Evolutionary conservation across 2,113 vertebrate genomes (phyloP).

Genomic region (Heterocephalus glaber): DNA sequence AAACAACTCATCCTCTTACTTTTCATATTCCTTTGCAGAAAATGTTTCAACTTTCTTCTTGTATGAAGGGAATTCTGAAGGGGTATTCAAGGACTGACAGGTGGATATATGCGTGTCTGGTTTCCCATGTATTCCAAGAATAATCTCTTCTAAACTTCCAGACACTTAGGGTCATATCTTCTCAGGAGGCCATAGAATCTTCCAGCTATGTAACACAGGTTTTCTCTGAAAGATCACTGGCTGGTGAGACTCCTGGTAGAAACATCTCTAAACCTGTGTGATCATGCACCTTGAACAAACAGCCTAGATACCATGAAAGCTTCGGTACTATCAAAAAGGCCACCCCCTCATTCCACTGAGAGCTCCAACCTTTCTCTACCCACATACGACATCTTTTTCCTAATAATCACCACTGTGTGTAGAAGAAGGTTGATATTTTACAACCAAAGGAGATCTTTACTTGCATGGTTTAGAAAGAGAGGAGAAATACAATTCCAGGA

Average conservation of each 20-base stretch:
- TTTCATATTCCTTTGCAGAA: background rate
- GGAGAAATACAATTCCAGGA: background rate
- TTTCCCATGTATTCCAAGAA: background rate
- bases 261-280: background rate
- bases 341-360: background rate
- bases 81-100: background rate
- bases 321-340: background rate
- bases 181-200: background rate
- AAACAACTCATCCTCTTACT: conserved; percentile 9
- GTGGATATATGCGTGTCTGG: background rate
- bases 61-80: background rate
- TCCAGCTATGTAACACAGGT: background rate
- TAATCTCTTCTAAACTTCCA: background rate
- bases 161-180: background rate
- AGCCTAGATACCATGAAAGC: background rate
- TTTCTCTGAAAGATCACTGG: background rate
- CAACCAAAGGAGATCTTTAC: background rate
- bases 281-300: background rate
- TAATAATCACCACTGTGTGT: background rate
- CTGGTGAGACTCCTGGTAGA: background rate
- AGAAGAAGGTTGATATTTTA: background rate
- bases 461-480: background rate
- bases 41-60: background rate
- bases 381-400: background rate
- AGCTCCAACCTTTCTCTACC: background rate